Evolutionary conservation across 1,140 invertebrate species (phyloP).

Genomic region (Drosophila sp.): DNA sequence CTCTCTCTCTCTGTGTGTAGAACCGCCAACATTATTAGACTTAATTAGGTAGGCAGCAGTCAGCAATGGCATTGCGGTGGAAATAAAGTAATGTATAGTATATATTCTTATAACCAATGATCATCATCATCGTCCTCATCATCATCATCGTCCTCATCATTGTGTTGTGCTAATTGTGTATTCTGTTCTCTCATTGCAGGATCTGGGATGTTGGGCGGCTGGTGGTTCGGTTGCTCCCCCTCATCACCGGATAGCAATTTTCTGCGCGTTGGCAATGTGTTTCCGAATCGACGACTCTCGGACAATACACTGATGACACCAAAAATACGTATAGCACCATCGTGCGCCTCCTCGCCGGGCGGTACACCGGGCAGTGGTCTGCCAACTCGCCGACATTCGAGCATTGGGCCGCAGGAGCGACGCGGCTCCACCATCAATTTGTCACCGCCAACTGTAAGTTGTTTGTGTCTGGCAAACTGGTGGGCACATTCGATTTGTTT

Average conservation of each 20-base stretch:
- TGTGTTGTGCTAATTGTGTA: background rate
- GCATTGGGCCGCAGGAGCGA: constrained; percentile 93
- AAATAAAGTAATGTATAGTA: constrained; percentile 21
- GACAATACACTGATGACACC: constrained; percentile 96
- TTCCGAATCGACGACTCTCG: constrained; percentile 92
- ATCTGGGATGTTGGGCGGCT: constrained; percentile 87
- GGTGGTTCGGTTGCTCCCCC: constrained; percentile 89
- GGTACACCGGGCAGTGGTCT: constrained; percentile 91
- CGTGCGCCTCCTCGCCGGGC: constrained; percentile 93
- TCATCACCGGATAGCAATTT: constrained; percentile 94
- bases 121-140: background rate
- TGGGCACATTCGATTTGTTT: constrained; percentile 10
- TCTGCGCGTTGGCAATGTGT: constrained; percentile 90
- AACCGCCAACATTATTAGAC: constrained; percentile 58
- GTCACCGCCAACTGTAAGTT: constrained; percentile 92
- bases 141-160: background rate
- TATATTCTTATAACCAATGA: background rate
- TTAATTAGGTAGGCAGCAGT: constrained; percentile 59
- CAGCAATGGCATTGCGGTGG: constrained; percentile 20
- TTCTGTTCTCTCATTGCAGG: constrained; percentile 68
- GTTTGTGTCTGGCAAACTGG: constrained; percentile 50
- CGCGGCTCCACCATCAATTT: constrained; percentile 93
- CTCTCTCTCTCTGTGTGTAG: background rate
- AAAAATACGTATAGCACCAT: constrained; percentile 92
- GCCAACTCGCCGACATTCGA: constrained; percentile 93